phyloP scores from a whole-genome alignment of 2,797 vertebrate genomes.

The Onychomys arenicola region DNA sequence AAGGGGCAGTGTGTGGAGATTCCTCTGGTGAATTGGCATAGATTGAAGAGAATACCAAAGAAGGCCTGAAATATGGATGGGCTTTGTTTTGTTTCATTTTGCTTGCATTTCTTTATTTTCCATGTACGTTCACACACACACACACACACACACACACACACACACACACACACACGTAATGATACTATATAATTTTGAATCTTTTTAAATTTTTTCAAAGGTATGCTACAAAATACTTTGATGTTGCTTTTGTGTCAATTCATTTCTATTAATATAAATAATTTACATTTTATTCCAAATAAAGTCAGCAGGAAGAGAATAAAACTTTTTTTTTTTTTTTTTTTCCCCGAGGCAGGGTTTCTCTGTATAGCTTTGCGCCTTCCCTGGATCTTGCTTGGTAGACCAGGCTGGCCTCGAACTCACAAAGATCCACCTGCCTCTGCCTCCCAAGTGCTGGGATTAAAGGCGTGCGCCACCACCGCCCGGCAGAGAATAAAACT shows the following conservation, averaged over 20 bases:
- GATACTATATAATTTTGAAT: background rate
- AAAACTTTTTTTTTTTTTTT: no score
- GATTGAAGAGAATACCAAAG: background rate
- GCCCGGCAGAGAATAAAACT: constrained; percentile 57
- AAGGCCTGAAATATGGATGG: background rate
- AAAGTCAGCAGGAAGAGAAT: constrained; percentile 58
- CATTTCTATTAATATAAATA: constrained; percentile 58
- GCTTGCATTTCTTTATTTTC: background rate
- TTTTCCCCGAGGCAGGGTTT: no score
- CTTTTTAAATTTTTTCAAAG: background rate
- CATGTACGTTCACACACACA: background rate
- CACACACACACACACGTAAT: background rate
- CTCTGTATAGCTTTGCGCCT: no score
- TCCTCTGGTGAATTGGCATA: background rate
- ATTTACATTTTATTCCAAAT: constrained; percentile 58
- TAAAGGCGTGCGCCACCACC: no score
- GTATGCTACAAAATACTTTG: constrained; percentile 36
- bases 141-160: background rate
- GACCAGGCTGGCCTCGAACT: no score
- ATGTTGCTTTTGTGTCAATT: background rate
- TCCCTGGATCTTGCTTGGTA: no score
- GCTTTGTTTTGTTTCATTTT: background rate
- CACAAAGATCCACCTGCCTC: no score
- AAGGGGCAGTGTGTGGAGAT: background rate
- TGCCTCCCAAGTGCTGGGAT: no score